Conservation (phyloP, 2,888 invertebrate species). For the Cryptophagus acutangulus region DNA sequence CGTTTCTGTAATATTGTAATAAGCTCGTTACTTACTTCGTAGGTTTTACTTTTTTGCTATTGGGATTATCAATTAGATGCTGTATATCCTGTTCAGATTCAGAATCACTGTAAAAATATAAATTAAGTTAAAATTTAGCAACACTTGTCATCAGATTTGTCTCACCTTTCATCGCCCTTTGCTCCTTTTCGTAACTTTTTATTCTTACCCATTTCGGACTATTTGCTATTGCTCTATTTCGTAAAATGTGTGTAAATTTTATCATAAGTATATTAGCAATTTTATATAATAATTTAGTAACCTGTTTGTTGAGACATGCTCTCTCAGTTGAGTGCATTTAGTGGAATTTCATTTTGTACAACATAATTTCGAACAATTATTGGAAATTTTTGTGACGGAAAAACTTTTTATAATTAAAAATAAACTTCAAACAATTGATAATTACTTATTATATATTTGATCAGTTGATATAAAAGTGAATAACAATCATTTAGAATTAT, state of each 20-base stretch:
- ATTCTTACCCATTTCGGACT: constrained; percentile 65
- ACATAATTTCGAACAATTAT: too few species aligned
- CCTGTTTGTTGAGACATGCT: constrained; percentile 10
- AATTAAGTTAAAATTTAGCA: constrained; percentile 38
- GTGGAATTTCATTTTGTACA: constrained; percentile 4
- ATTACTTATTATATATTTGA: too few species aligned
- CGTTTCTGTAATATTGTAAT: constrained; percentile 13
- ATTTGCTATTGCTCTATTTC: constrained; percentile 26
- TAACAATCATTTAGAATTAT: too few species aligned
- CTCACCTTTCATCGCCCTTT: constrained; percentile 72
- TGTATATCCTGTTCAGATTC: constrained; percentile 47
- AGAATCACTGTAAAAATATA: constrained; percentile 53
- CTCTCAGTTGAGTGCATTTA: constrained; percentile 1
- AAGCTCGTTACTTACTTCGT: constrained; percentile 35
- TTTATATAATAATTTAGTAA: constrained; percentile 15
- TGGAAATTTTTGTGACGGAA: too few species aligned
- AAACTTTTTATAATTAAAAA: too few species aligned
- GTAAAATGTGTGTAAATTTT: constrained; percentile 32
- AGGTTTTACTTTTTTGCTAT: constrained; percentile 37
- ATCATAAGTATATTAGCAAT: constrained; percentile 36
- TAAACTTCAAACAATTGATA: too few species aligned
- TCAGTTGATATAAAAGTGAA: too few species aligned
- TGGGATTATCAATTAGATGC: constrained; percentile 37
- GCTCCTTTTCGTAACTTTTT: constrained; percentile 77
- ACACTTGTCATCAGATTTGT: too few species aligned